Conservation (phyloP, 2,113 vertebrate species). For the Calypte anna region DNA sequence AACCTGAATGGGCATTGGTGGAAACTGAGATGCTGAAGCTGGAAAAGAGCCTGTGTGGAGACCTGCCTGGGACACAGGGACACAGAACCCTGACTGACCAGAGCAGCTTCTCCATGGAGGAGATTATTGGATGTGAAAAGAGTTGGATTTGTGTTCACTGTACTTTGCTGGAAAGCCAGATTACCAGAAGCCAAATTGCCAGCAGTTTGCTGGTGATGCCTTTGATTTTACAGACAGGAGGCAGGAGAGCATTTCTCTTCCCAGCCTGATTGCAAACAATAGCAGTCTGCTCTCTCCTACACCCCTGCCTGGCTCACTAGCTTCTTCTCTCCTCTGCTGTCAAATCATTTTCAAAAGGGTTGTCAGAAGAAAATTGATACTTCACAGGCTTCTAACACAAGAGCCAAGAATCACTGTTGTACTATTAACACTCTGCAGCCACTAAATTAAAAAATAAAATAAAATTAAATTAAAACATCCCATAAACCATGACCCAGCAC, state of each 20-base stretch:
- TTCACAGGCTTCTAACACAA: not conserved
- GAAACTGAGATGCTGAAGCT: not conserved
- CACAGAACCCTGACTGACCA: not conserved
- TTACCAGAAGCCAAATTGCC: slow-evolving; percentile 24
- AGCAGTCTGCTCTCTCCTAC: not conserved
- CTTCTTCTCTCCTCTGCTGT: not conserved
- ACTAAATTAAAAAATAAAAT: not conserved
- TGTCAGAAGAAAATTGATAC: not conserved
- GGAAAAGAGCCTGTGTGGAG: not conserved
- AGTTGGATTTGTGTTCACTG: not conserved
- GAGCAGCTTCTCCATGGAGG: not conserved
- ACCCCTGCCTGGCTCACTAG: not conserved
- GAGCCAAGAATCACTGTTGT: not conserved
- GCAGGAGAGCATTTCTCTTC: slow-evolving; percentile 15
- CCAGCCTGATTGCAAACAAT: slow-evolving; percentile 30
- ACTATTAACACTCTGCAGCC: not conserved
- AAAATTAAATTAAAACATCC: not conserved
- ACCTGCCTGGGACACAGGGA: not conserved
- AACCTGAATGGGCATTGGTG: not conserved
- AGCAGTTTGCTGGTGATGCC: slow-evolving; percentile 24
- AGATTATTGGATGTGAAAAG: not conserved
- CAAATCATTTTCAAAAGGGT: not conserved
- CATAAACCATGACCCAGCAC: not conserved
- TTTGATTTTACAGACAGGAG: slow-evolving; percentile 39
- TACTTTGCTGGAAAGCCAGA: not conserved